phyloP scores from a whole-genome alignment of 2,888 invertebrate genomes.

The Parnassius orleans region DNA sequence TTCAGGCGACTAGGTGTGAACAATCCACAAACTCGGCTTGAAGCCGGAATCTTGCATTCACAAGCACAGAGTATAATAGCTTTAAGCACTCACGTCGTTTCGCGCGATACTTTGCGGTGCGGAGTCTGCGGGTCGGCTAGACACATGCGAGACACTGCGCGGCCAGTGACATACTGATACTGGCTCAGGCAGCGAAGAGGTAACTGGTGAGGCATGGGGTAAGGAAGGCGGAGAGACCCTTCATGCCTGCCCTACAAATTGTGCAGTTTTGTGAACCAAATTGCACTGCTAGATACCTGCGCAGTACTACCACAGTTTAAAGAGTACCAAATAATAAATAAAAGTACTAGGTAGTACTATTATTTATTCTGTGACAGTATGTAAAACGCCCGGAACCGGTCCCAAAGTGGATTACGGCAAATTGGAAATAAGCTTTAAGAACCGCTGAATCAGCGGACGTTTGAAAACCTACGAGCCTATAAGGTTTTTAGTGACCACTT shows the following conservation, averaged over 20 bases:
- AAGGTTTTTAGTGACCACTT: no score
- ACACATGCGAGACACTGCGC: constrained; percentile 29
- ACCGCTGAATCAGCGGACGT: constrained; percentile 6
- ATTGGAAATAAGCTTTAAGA: background rate
- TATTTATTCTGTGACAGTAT: no score
- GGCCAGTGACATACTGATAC: constrained; percentile 39
- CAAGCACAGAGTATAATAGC: no score
- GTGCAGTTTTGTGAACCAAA: constrained; percentile 67
- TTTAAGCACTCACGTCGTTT: constrained; percentile 39
- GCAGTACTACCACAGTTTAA: no score
- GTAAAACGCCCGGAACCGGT: constrained; percentile 3
- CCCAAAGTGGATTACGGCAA: background rate
- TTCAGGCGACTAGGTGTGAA: background rate
- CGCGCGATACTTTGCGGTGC: constrained; percentile 8
- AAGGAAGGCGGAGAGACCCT: constrained; percentile 37
- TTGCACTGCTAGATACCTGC: constrained; percentile 35
- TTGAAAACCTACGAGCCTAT: constrained; percentile 4
- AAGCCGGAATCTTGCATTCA: background rate
- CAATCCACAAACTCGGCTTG: constrained; percentile 5
- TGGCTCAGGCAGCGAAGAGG: constrained; percentile 34
- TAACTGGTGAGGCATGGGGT: constrained; percentile 31
- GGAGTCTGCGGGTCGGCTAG: background rate
- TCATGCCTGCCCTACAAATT: constrained; percentile 65
- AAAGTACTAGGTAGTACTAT: no score
- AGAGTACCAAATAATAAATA: no score